Evolutionary conservation across 2,113 vertebrate species (phyloP).

Genomic region (Amia ocellicauda): DNA sequence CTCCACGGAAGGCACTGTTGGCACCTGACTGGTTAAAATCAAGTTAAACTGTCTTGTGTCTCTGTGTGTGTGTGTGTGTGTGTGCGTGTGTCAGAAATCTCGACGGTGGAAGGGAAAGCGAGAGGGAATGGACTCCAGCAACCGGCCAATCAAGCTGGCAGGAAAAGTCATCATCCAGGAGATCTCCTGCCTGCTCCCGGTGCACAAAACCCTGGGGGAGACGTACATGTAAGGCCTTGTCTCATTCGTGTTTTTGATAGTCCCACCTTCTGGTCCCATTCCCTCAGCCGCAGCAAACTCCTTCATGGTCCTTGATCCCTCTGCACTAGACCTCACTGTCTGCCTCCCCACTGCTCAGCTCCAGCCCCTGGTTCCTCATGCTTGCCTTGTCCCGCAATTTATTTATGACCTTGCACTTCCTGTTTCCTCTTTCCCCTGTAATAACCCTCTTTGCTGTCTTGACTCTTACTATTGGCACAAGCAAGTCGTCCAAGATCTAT

Average conservation of each 20-base stretch:
- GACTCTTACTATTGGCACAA: no score
- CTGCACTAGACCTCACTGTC: not conserved
- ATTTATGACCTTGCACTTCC: no score
- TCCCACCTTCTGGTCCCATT: not conserved
- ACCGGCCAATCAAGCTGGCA: conserved; percentile 86
- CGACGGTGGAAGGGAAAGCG: conserved; percentile 92
- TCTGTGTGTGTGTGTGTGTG: not conserved
- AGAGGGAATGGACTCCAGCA: conserved; percentile 76
- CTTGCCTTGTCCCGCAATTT: not conserved
- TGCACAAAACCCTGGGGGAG: conserved; percentile 89
- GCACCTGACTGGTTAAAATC: no score
- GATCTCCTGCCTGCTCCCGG: conserved; percentile 87
- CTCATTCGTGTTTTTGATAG: not conserved
- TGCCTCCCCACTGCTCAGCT: no score
- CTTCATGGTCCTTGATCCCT: not conserved
- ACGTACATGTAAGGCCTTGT: conserved; percentile 82
- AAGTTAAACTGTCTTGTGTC: not conserved
- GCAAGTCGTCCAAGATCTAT: no score
- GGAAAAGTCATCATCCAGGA: conserved; percentile 97
- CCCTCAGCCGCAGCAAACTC: not conserved
- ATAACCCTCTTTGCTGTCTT: no score
- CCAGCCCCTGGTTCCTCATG: no score
- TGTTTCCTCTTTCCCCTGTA: no score
- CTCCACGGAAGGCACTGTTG: not conserved
- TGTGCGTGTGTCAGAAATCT: conserved; percentile 79